Conservation (phyloP, 2,797 vertebrate genomes). For the Sebastiscus tertius region DNA sequence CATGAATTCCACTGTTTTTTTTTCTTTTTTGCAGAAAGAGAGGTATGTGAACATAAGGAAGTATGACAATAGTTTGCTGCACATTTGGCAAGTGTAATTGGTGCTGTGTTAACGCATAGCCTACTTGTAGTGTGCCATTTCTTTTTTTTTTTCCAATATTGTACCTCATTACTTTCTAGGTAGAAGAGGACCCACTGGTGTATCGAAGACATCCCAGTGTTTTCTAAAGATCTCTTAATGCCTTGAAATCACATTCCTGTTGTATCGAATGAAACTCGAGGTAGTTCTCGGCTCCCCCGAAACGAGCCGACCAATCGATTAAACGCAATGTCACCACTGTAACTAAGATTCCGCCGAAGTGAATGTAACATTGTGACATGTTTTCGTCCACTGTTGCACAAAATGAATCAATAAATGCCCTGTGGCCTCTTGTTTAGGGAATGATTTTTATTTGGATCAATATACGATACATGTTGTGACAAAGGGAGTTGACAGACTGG, state of each 20-base stretch:
- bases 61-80: constrained; percentile 62
- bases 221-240: constrained; percentile 66
- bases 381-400: constrained; percentile 72
- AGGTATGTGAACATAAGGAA: constrained; percentile 30
- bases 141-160: constrained; percentile 39
- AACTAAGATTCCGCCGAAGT: constrained; percentile 60
- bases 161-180: constrained; percentile 65
- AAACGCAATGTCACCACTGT: constrained; percentile 60
- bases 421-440: constrained; percentile 69
- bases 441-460: constrained; percentile 4
- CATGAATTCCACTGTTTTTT: constrained; percentile 68
- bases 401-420: constrained; percentile 77
- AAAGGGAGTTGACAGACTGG: neutral
- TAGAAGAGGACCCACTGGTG: constrained; percentile 68
- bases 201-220: constrained; percentile 47
- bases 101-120: constrained; percentile 69
- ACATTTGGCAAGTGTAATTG: constrained; percentile 60
- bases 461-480: neutral
- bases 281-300: constrained; percentile 21
- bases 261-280: constrained; percentile 55
- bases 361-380: constrained; percentile 75
- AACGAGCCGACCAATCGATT: constrained; percentile 30
- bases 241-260: constrained; percentile 75
- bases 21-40: constrained; percentile 51
- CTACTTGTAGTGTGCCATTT: constrained; percentile 72